Base-by-base conservation (phyloP, 2,113 vertebrate genomes). In the Eublepharis macularius region DNA sequence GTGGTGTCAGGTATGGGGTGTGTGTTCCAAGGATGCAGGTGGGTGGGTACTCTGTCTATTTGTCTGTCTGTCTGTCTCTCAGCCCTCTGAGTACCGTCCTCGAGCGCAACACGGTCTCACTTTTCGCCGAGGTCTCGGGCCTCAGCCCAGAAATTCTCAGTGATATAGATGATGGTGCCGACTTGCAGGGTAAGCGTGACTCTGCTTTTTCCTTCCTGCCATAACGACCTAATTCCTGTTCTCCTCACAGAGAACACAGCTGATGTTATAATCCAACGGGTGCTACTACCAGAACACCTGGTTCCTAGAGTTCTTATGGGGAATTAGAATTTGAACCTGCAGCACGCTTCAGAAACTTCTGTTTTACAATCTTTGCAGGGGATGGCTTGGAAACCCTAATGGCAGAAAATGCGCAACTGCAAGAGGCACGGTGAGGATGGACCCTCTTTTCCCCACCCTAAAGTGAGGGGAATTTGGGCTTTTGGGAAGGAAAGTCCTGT, bases 111-210 rank as follows among this genome's bases (percentile, higher is more conserved):
- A 87, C 51, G 86, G 89, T 87, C 57, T 90, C 91, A 12, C 82
- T 92, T 65, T 90, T 87, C 77, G 88, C 78, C 60, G 91, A 92
- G 82, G 74, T 92, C 84, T 92, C 34, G 26, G 88, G 81, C 75
- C 85, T 87, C 72, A 90, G 86, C 51, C 91, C 84, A 32, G 86
- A 90, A 47, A 86, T 88, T 65, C 82, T 92, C 82, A 77, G 74
- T 16, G 86, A 84, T 39, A 81, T 89, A 39, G 91, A 92, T 19
- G 87, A 87, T 3, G 89, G 91, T 34, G 88, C 88, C 0, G 91
- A 92, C 69, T 84, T 92, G 75, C 88, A 88, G 84, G 89, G 91
- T 90, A 77, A 29, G 34, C 51, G 14, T 13, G 41, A 57, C 21
- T 29, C 9, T 19, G 14, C 43, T 21, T 32, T 11, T 29, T 39